phyloP scores from a whole-genome alignment of 2,888 invertebrate genomes.

The Mimachlamys varia region DNA sequence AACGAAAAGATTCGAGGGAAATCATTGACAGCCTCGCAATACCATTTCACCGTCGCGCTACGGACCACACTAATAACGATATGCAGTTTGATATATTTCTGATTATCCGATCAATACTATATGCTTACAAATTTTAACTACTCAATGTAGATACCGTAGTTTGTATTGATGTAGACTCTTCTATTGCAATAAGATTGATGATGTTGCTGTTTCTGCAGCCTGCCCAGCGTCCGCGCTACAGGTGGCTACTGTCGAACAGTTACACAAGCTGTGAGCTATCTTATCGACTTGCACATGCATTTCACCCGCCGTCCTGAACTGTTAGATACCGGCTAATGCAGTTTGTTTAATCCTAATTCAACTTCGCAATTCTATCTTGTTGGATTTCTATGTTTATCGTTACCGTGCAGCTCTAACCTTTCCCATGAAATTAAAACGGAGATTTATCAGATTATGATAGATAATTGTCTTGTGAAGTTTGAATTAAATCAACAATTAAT shows the following conservation, averaged over 20 bases:
- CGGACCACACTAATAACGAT: no score
- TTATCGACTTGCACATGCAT: conserved; percentile 31
- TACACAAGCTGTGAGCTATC: neutral
- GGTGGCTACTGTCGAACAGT: neutral
- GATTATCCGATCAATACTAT: no score
- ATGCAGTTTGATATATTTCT: no score
- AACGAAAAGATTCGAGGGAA: neutral
- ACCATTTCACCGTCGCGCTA: no score
- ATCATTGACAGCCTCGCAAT: neutral
- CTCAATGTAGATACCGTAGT: no score
- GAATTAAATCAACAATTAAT: conserved; percentile 36
- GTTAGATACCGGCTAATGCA: neutral
- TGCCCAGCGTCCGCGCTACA: conserved; percentile 1
- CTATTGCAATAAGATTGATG: neutral
- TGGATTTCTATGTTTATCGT: conserved; percentile 3
- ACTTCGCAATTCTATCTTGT: conserved; percentile 15
- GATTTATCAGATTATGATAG: conserved; percentile 9
- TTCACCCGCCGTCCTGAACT: neutral
- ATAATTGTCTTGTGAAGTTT: conserved; percentile 17
- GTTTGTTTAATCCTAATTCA: conserved; percentile 25
- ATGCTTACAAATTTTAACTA: no score
- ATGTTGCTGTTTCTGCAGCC: no score
- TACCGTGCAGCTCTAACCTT: neutral
- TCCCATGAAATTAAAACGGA: conserved; percentile 31
- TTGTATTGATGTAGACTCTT: no score